Base-by-base conservation (phyloP, 1,140 invertebrate species). In the Bradysia coprophila region DNA sequence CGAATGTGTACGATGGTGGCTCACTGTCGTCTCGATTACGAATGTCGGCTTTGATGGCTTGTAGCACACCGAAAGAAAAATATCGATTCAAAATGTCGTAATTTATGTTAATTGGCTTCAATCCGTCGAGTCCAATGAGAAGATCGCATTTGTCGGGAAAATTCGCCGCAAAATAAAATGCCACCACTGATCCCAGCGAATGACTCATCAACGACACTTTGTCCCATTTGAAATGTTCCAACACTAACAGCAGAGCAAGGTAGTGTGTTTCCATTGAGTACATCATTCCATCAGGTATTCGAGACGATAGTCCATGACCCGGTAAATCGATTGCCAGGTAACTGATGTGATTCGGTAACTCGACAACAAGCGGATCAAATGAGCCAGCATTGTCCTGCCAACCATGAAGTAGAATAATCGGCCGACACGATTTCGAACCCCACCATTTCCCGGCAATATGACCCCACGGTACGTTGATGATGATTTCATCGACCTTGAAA, bases 361-460 rank as follows among this genome's bases (percentile, higher is more conserved):
- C 49, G 4, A 76, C 74, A 21, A 73, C 68, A 21, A 84, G 51
- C 2, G 61, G 58, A 54, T 83, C 77, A 61, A 78, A 85, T 2
- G 71, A 72, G 8, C 72, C 75, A 24, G 76, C 69, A 52, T 82
- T 84, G 49, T 79, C 76, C 58, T 74, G 65, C 77, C 78, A 82
- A 1, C 81, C 81, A 53, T 86, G 81, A 11, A 84, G 44, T 0
- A 72, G 68, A 16, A 85, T 49, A 21, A 83, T 71, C 0, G 79
- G 79, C 21, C 67, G 58, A 2, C 64, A 62, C 28, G 68, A 51
- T 10, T 62, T 61, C 18, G 65, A 66, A 4, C 75, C 75, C 72
- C 78, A 81, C 56, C 72, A 62, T 55, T 78, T 79, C 45, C 69
- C 77, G 6, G 69, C 58, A 13, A 82, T 49, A 42, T 73, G 63